A percentile compares a stretch with the other conserved stretches of the same genome.
phyloP scores from a whole-genome alignment of 2,888 invertebrate species.

The Lumbricus terrestris region DNA sequence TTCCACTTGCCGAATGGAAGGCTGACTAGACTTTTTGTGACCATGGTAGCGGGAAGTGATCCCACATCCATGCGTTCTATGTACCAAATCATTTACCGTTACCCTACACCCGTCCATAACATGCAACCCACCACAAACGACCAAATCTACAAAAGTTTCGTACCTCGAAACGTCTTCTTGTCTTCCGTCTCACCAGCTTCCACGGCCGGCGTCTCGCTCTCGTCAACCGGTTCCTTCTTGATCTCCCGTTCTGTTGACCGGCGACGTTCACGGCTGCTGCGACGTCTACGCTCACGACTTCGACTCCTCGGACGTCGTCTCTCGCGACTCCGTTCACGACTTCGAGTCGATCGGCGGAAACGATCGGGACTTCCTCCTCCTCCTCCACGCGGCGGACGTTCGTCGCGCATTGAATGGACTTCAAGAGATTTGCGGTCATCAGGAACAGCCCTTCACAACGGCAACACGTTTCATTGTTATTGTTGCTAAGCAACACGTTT shows the following conservation, averaged over 20 bases:
- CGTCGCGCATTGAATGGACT: background rate
- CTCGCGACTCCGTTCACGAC: constrained; percentile 19
- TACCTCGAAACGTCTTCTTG: background rate
- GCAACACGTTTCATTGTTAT: background rate
- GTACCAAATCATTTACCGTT: no score
- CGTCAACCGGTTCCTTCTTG: constrained; percentile 19
- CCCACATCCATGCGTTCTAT: no score
- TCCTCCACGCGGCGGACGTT: background rate
- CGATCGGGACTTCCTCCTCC: constrained; percentile 15
- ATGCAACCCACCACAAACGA: no score
- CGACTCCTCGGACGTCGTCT: constrained; percentile 30
- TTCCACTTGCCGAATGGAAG: no score
- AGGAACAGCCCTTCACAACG: constrained; percentile 4
- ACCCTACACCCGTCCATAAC: no score
- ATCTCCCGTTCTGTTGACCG: constrained; percentile 23
- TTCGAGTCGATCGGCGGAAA: constrained; percentile 15
- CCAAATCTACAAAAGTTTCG: background rate
- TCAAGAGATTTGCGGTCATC: constrained; percentile 17
- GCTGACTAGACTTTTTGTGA: no score
- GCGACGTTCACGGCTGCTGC: constrained; percentile 29
- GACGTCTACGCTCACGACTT: constrained; percentile 28
- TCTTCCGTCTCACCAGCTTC: background rate
- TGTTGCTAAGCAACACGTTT: no score
- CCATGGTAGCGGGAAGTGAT: no score
- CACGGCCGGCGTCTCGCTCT: background rate